Evolutionary conservation across 2,888 invertebrate species (phyloP), one percentile per base, ranked within the genome.

Genomic region (Heliconius ethilla): DNA sequence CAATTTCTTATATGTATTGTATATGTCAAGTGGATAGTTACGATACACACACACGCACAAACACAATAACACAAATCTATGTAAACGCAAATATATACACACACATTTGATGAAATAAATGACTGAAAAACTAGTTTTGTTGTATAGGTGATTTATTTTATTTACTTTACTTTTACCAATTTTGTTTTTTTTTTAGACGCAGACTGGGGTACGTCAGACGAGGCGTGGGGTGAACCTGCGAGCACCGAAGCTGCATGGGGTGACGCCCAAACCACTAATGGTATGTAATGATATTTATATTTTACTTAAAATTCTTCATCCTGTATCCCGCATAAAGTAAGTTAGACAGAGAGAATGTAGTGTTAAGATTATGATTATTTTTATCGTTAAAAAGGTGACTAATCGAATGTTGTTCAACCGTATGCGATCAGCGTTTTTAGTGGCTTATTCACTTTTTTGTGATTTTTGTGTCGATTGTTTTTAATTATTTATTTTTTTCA

Each of bases 191-290:
- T 77, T 37, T 67, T 15, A 85, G 96, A 96, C 22, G 94, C 96
- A 18, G 95, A 95, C 2, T 96, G 96, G 96, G 95, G 93, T 22
- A 88, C 92, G 0, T 85, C 92, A 0, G 86, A 91, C 40, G 92
- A 93, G 75, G 91, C 92, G 25, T 96, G 96, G 95, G 95, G 95
- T 9, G 94, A 81, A 66, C 78, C 93, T 7, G 88, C 89, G 1
- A 84, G 90, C 0, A 82, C 85, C 0, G 89, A 88, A 0, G 86
- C 84, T 0, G 87, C 89, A 0, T 93, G 93, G 89, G 87, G 87
- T 0, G 93, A 92, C 80, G 92, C 92, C 0, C 89, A 91, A 0
- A 75, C 88, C 0, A 88, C 93, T 1, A 90, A 88, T 0, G 93
- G 93, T 92, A 75, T 27, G 63, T 13, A 13, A 62, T 62, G 5